Percentiles rank a stretch among this genome's conserved stretches.
These are phyloP conservation scores for Druon quercuslanigerum DNA, from an alignment of 1,140 invertebrate genomes.

Conservation along the genomic window DNA sequence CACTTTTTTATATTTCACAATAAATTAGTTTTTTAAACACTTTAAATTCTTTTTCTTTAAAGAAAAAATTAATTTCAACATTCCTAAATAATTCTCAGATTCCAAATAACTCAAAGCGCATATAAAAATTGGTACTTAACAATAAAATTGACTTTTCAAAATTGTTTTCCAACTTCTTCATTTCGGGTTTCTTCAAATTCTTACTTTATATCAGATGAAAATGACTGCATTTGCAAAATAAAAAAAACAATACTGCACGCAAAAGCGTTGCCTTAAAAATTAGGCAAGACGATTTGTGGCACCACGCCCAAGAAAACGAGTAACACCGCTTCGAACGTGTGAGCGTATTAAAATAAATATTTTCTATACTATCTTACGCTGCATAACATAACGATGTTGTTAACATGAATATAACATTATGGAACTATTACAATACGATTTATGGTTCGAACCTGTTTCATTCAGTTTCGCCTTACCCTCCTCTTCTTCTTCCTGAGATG, in stretches of 20 bases:
- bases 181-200: too few species aligned
- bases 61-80: too few species aligned
- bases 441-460: constrained; percentile 14
- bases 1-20: not conserved
- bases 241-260: constrained; percentile 1
- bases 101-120: too few species aligned
- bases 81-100: too few species aligned
- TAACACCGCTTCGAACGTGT: constrained; percentile 60
- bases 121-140: too few species aligned
- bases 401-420: constrained; percentile 66
- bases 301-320: constrained; percentile 63
- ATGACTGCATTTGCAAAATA: not conserved
- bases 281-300: constrained; percentile 48
- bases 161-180: too few species aligned
- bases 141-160: too few species aligned
- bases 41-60: too few species aligned
- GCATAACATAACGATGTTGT: constrained; percentile 63
- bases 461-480: not conserved
- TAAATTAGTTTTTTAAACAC: too few species aligned
- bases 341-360: constrained; percentile 73
- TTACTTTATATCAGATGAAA: not conserved
- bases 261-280: constrained; percentile 2
- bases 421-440: constrained; percentile 42
- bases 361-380: constrained; percentile 65
- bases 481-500: not conserved